A percentile compares a stretch with the other conserved stretches of the same genome.
These are phyloP conservation scores for Trematocara unimaculatum DNA, from an alignment of 2,113 vertebrate species.

Conservation along the genomic window DNA sequence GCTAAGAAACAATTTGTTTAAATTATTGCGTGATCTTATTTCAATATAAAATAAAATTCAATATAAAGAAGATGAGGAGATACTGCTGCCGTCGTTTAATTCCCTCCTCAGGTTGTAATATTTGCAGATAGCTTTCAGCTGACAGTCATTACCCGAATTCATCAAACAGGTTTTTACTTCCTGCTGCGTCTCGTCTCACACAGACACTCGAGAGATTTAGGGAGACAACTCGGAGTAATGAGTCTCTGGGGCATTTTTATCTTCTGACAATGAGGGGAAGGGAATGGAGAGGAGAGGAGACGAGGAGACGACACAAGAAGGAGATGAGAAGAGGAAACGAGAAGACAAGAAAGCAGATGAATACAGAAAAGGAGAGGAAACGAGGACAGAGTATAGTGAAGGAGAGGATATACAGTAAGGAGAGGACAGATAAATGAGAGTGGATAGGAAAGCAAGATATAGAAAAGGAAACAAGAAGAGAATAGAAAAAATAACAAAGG, in stretches of 20 bases:
- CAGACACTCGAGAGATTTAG: background rate
- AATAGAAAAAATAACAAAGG: background rate
- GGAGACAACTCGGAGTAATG: conserved; percentile 12
- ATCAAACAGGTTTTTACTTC: background rate
- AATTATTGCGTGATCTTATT: background rate
- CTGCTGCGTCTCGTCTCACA: background rate
- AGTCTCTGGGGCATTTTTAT: conserved; percentile 2
- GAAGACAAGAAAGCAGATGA: background rate
- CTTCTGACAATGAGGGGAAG: background rate
- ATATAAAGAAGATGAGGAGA: background rate
- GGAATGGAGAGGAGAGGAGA: background rate
- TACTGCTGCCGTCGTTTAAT: background rate
- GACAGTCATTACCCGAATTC: conserved; percentile 15
- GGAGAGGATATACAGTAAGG: background rate
- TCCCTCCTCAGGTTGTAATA: background rate
- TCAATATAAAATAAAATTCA: too few relatives aligned
- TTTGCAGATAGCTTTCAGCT: background rate
- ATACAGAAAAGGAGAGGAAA: background rate
- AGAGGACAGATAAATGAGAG: background rate
- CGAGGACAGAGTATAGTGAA: background rate
- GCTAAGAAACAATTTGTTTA: background rate
- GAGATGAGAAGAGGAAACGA: background rate
- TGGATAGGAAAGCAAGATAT: rapidly evolving
- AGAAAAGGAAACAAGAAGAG: background rate
- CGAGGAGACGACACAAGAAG: background rate